Evolutionary conservation across 2,113 vertebrate species (phyloP), one percentile per base, ranked within the genome.

Genomic region (Podocnemis expansa): DNA sequence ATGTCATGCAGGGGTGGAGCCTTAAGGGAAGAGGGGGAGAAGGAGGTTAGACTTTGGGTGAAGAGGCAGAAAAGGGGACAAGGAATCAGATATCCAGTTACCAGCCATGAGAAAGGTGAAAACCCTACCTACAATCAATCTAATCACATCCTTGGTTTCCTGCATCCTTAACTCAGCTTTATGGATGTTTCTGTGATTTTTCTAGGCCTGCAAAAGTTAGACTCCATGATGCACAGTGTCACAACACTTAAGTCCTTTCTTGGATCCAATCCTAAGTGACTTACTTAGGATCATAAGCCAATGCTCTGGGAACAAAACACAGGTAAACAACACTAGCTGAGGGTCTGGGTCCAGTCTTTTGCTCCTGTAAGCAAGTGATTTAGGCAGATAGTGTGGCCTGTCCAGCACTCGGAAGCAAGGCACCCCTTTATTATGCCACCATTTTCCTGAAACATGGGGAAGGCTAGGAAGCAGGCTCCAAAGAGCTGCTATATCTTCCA

Each of bases 381-480:
- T 4, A 84, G 45, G 51, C 19, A 78, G 87, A 60, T 25, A 49
- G 38, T 49, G 67, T 0, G 0, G 13, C 76, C 38, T 80, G 54
- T 73, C 10, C 6, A 9, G 3, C 67, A 41, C 5, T 27, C 58
- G 1, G 22, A 43, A 47, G 67, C 56, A 60, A 93, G 78, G 25
- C 1, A 79, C 3, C 12, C 2, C 0, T 0, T 2, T 29, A 80
- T 0, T 34, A 51, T 54, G 76, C 10, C 31, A 29, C 21, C 49
- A n/a, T 21, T 78, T 56, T 19, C 76, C 45, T 1, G 2, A 13
- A 45, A 13, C 43, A 43, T 21, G 22, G 25, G 52, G 10, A 47
- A 47, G 47, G 10, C 47, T 47, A 10, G 47, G 51, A 82, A 90
- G 78, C 51, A 56, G 6, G 8, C 55, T 5, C 47, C 31, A 14